Evolutionary conservation across 2,888 invertebrate species (phyloP), one percentile per base, ranked within the genome.

Genomic region (Litoditis marina): DNA sequence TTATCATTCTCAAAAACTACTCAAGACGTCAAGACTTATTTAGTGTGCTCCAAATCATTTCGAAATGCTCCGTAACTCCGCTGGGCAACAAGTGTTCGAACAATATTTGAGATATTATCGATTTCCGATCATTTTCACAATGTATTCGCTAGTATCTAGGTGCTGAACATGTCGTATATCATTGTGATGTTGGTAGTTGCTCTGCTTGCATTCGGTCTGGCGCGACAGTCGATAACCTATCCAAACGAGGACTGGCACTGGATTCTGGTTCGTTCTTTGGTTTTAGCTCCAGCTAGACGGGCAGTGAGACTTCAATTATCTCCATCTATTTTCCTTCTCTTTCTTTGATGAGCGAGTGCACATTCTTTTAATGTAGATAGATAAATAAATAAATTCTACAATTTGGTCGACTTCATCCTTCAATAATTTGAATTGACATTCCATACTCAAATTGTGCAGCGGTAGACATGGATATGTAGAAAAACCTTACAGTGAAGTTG

Each of bases 181-280:
- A 92, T 96, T 71, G 92, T 95, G 69, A 89, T 98, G 69, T 89
- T 98, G 83, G 86, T 92, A 71, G 93, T 98, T 63, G 93, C 95
- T 60, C 87, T 98, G 77, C 91, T 95, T 90, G 92, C 94, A 76
- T 98, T 96, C 83, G 96, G 96, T 13, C 92, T 98, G 32, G 78
- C 93, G 66, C 88, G 96, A 50, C 95, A 96, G 85, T 91, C 94
- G 7, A 92, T 98, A 82, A 87, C 94, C 60, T 90, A 89, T 84
- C 96, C 96, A 0, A 88, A 94, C 81, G 88, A 90, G 74, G 90
- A 92, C 76, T 90, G 93, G 27, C 89, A 90, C 79, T 95, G 94
- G 94, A 87, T 88, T 73, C 88, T 94, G 65, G 89, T 92, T 47
- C 88, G 60, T 52, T 32, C 13, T n/a, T 47, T 44, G 16, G 27